Base-by-base conservation (phyloP, 2,888 invertebrate genomes). In the Apamea anceps region DNA sequence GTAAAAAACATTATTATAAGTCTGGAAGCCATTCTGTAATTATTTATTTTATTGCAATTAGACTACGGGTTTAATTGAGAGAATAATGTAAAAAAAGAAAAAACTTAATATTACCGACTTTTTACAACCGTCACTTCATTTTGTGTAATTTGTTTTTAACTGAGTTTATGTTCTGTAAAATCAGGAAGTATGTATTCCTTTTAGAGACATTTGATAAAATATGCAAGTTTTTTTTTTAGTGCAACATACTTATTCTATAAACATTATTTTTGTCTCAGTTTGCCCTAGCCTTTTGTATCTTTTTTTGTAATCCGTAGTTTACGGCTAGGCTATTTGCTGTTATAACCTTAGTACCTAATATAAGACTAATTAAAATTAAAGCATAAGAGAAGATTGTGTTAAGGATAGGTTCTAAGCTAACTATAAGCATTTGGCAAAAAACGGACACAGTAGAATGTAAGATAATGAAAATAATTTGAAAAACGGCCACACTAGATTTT, bases 1-100 rank as follows among this genome's bases (percentile, higher is more conserved):
- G 89, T 93, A 93, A 93, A 93, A 92, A 93, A 92, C 91, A 92
- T 94, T 91, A 93, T 91, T 91, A 84, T 95, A 95, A 94, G 94
- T 94, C 95, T 86, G 88, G 89, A 87, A 82, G 81, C 86, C 82
- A 87, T 86, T 81, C 77, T 88, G 82, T 85, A 85, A 88, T 84
- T 87, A 86, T 87, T 89, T 90, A 88, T 86, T 86, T 78, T 84
- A 77, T 82, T 79, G 78, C 76, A 86, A 54, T 42, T 75, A 81
- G 75, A 71, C 76, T 80, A 71, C 66, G 89, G 87, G 72, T 95
- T 94, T 18, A 90, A 72, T 72, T 77, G 45, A 62, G 70, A 77
- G 60, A 32, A 10, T 5, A 5, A 60, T 37, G 37, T 21, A 67
- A 18, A 25, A 51, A 63, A 37, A 37, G 15, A n/a, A n/a, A n/a